Conservation (phyloP, 2,113 vertebrate species). For the Pardalotus punctatus region DNA sequence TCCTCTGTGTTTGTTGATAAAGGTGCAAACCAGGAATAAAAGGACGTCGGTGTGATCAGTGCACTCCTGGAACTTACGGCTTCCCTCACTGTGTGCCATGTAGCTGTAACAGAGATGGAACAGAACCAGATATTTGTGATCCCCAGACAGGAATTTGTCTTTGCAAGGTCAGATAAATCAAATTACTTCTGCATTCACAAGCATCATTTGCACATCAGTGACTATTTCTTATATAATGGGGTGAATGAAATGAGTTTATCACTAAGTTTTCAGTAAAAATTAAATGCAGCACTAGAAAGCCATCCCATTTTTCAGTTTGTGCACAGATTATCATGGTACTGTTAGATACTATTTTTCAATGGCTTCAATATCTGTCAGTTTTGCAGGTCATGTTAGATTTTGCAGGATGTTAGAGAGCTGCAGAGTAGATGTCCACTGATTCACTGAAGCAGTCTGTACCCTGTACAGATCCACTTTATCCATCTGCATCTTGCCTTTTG, state of each 20-base stretch:
- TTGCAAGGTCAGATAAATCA: slow-evolving; percentile 84
- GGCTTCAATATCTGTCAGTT: not conserved
- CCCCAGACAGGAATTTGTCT: slow-evolving; percentile 83
- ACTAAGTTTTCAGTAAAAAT: not conserved
- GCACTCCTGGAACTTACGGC: slow-evolving; percentile 79
- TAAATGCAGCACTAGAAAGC: not conserved
- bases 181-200: slow-evolving; percentile 44
- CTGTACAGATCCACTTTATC: not conserved
- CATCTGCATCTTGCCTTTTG: not conserved
- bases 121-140: slow-evolving; percentile 79
- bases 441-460: not conserved
- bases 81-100: slow-evolving; percentile 87
- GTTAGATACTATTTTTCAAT: not conserved
- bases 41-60: slow-evolving; percentile 85
- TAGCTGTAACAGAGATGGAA: slow-evolving; percentile 80
- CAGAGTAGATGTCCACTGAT: not conserved
- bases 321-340: not conserved
- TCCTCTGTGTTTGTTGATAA: not conserved
- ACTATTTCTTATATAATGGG: not conserved
- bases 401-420: not conserved
- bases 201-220: not conserved
- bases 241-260: not conserved
- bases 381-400: not conserved
- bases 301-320: not conserved
- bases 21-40: slow-evolving; percentile 87